Evolutionary conservation across 2,113 vertebrate genomes (phyloP).

Genomic region (Corapipo altera): DNA sequence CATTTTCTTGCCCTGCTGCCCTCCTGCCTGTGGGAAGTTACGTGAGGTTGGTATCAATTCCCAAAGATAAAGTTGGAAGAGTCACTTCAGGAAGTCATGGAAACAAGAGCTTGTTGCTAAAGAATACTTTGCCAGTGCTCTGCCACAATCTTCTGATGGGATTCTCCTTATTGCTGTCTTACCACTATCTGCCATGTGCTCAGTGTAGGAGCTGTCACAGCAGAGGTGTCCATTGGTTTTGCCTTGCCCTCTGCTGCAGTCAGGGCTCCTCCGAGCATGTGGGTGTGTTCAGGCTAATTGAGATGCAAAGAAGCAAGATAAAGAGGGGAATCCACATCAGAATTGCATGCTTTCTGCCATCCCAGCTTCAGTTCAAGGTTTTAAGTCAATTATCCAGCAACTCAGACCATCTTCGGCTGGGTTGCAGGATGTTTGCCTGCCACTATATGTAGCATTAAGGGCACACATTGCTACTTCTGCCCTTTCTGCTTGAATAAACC

Average conservation of each 20-base stretch:
- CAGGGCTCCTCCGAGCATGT: accelerated
- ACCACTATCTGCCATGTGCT: accelerated
- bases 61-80: neutral
- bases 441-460: neutral
- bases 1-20: neutral
- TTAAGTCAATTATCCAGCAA: neutral
- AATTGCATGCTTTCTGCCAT: neutral
- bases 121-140: neutral
- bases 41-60: accelerated
- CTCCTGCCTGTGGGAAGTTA: neutral
- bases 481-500: neutral
- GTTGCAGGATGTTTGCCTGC: neutral
- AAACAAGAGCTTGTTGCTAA: neutral
- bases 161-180: neutral
- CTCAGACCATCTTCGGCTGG: neutral
- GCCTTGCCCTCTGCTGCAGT: neutral
- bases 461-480: neutral
- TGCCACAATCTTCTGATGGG: neutral
- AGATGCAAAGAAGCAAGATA: neutral
- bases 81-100: neutral
- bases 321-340: neutral
- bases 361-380: neutral
- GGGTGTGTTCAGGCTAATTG: neutral
- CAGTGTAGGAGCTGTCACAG: accelerated
- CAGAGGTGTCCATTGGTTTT: neutral